phyloP scores from a whole-genome alignment of 2,888 invertebrate species.

The Rapana venosa region DNA sequence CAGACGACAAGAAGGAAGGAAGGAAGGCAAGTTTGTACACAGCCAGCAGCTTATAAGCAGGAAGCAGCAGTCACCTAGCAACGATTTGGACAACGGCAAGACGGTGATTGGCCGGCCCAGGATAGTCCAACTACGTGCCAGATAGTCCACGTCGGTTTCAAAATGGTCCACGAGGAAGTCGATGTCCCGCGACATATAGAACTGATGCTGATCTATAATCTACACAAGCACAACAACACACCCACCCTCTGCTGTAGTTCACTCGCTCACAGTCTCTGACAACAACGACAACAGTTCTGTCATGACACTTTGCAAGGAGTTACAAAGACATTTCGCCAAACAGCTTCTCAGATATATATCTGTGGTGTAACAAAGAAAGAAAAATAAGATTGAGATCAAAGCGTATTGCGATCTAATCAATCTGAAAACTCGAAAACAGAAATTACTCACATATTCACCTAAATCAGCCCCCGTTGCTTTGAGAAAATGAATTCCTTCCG shows the following conservation, averaged over 20 bases:
- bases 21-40: background rate
- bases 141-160: constrained; percentile 98
- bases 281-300: background rate
- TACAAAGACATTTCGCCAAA: background rate
- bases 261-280: background rate
- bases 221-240: constrained; percentile 47
- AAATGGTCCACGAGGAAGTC: constrained; percentile 98
- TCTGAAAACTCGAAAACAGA: too few species aligned
- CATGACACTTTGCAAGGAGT: background rate
- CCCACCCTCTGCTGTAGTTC: background rate
- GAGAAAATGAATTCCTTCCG: too few species aligned
- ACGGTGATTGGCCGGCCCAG: constrained; percentile 89
- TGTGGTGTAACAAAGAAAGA: background rate
- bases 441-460: too few species aligned
- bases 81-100: constrained; percentile 67
- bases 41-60: background rate
- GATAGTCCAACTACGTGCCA: constrained; percentile 99
- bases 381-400: background rate
- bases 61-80: constrained; percentile 71
- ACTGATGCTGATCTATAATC: constrained; percentile 91
- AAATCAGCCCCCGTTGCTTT: too few species aligned
- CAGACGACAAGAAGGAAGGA: background rate
- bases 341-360: background rate
- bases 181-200: constrained; percentile 99
- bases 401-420: too few species aligned